Evolutionary conservation across 2,113 vertebrate species (phyloP), one percentile per base, ranked within the genome.

Genomic region (Protobothrops mucrosquamatus): DNA sequence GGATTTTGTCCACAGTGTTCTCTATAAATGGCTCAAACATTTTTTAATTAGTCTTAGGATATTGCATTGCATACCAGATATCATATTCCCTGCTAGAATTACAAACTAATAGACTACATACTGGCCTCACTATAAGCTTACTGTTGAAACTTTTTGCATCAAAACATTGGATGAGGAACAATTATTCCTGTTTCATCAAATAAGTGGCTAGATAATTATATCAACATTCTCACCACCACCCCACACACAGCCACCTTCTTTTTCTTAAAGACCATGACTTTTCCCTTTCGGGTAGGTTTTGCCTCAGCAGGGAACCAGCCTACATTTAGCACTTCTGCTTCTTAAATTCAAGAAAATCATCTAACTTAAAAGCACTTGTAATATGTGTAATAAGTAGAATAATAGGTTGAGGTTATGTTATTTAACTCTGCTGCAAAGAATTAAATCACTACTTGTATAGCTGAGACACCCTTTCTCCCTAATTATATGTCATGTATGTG

Each of bases 321-420:
- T 89, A 87, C 26, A 51, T 59, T 9, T 22, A 57, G 18, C 9
- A 51, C 9, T n/a, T 52, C 34, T 93, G 48, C 89, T 74, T 34
- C 64, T 81, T 92, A 15, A 85, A 0, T 56, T 85, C 56, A 74
- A n/a, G 26, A 12, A 18, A 95, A 91, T 54, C 57, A 94, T n/a
- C 92, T 29, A 29, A 74, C 29, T 85, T 24, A 14, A 93, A 0
- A 89, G 0, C 89, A 93, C 88, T 87, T 87, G 15, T 18, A 3
- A 52, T 93, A 85, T n/a, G 14, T 90, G 14, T 6, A 91, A 92
- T 69, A 69, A 92, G 57, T 90, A 69, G 69, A 94, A 90, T 69
- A 94, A 69, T 90, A 59, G 81, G 22, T 10, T 86, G 20, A 20
- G 51, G 18, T 55, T 87, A 26, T 87, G 56, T 92, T 87, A 90